Base-by-base conservation (phyloP, 2,797 vertebrate species). In the Artibeus jamaicensis region DNA sequence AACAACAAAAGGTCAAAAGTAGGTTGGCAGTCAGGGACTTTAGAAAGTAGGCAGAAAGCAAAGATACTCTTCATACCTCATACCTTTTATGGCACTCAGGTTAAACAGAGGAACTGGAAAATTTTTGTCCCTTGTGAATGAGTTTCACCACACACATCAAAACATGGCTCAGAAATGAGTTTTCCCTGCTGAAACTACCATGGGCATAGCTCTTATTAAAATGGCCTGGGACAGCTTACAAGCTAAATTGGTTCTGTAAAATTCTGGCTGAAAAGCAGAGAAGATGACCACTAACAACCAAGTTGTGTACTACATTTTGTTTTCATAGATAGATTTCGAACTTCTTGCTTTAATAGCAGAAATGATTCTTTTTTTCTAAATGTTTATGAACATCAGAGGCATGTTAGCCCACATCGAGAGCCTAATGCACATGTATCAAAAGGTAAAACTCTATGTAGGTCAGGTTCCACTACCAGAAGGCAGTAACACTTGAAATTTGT, bases 351-450 rank as follows among this genome's bases (percentile, higher is more conserved):
- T 55, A 85, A 34, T 4, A 67, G 26, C 10, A 34, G 65, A 77
- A 89, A 74, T 59, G 26, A 24, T 42, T 89, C 26, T 70, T 26
- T 48, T 50, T 84, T 91, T 53, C 57, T 79, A 55, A 93, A 24
- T 50, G 9, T 34, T 37, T 34, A 59, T 73, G 46, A 78, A 53
- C 73, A 86, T 21, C 32, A 16, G 89, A 77, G 48, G 5, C 46
- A 53, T 59, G 34, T 44, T 71, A 39, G 18, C 22, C 6, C 39
- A 67, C 19, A 68, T 42, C 37, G 59, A 86, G 68, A 59, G 12
- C 48, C 85, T 46, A 67, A 53, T 42, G 18, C 32, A 39, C 26
- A 53, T 34, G 29, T 39, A 62, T 21, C 37, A 59, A 55, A 89
- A 79, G 11, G 42, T 48, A 67, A 73, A 62, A 14, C 3, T 88